Conservation (phyloP, 2,113 vertebrate species). For the Megaptera novaeangliae region DNA sequence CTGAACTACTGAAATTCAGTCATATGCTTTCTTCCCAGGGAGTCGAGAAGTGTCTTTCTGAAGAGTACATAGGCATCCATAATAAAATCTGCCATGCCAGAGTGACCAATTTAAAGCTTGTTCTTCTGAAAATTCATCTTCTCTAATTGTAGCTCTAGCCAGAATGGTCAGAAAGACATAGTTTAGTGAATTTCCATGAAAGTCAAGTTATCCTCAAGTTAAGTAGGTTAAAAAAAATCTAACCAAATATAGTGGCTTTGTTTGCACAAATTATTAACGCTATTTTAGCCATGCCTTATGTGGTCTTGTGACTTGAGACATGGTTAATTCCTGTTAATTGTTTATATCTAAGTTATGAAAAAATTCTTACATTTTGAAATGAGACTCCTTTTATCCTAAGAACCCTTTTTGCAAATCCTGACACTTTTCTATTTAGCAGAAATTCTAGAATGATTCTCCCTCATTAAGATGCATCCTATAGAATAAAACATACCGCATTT, state of each 20-base stretch:
- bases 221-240: not conserved
- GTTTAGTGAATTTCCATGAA: conserved; percentile 25
- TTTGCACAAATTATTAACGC: not conserved
- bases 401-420: not conserved
- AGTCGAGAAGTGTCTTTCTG: conserved; percentile 62
- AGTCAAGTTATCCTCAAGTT: conserved; percentile 28
- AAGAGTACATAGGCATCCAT: conserved; percentile 36
- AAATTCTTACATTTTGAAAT: not conserved
- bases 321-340: not conserved
- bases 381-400: not conserved
- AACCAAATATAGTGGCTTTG: not conserved
- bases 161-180: not conserved
- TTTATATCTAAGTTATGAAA: not conserved
- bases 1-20: conserved; percentile 67
- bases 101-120: conserved; percentile 49
- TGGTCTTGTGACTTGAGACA: not conserved
- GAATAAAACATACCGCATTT: not conserved
- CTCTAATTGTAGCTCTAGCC: not conserved
- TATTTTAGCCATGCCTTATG: not conserved
- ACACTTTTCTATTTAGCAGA: not conserved
- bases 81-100: conserved; percentile 58
- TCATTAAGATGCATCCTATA: conserved; percentile 9
- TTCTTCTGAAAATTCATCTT: conserved; percentile 40
- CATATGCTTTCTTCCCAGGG: conserved; percentile 72
- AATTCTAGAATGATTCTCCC: not conserved